These are phyloP conservation scores for Scelioninae gen. 1 DNA, from an alignment of 2,888 invertebrate species.

Conservation along the genomic window DNA sequence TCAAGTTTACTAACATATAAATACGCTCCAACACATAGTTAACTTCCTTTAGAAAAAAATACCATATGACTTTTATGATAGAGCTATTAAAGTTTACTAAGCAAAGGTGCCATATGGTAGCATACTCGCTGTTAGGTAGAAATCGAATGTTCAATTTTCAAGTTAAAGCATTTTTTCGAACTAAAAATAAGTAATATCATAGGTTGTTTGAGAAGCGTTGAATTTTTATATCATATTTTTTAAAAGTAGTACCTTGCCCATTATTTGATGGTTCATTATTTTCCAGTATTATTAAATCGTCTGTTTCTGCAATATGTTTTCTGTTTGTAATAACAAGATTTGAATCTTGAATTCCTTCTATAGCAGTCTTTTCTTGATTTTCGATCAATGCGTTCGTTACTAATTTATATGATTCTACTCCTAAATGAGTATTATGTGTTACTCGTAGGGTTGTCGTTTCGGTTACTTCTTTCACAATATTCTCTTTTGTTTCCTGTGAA, in stretches of 20 bases:
- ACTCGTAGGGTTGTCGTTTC: conserved; percentile 86
- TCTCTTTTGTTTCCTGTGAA: conserved; percentile 83
- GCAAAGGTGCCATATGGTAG: too few relatives aligned
- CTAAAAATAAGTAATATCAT: too few relatives aligned
- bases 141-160: too few relatives aligned
- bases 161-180: too few relatives aligned
- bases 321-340: conserved; percentile 27
- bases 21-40: too few relatives aligned
- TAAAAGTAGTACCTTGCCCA: background rate
- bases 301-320: background rate
- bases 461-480: conserved; percentile 85
- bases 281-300: background rate
- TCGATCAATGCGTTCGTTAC: conserved; percentile 85
- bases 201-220: too few relatives aligned
- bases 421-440: conserved; percentile 85
- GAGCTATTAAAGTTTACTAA: too few relatives aligned
- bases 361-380: conserved; percentile 75
- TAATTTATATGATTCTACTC: conserved; percentile 86
- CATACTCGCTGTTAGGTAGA: too few relatives aligned
- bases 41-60: too few relatives aligned
- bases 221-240: background rate
- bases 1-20: too few relatives aligned
- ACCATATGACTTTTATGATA: too few relatives aligned
- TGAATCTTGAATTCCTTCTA: conserved; percentile 75
- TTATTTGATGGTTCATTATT: background rate